These are phyloP conservation scores for Emmelina monodactyla DNA, from an alignment of 2,888 invertebrate species.

Conservation along the genomic window DNA sequence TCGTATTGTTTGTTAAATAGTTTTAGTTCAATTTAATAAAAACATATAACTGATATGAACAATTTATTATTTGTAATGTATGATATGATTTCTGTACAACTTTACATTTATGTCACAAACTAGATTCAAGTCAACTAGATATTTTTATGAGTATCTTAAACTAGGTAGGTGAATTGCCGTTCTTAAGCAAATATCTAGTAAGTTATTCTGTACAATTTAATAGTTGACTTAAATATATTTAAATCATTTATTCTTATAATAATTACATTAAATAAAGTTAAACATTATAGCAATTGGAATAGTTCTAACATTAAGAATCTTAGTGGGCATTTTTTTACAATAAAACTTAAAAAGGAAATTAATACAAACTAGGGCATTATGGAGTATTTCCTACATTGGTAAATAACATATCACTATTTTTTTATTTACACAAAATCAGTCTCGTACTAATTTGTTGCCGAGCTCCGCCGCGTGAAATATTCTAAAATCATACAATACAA, in stretches of 20 bases:
- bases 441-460: slow-evolving; percentile 59
- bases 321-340: slow-evolving; percentile 29
- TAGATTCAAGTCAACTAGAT: slow-evolving; percentile 62
- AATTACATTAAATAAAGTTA: slow-evolving; percentile 54
- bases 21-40: slow-evolving; percentile 20
- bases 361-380: slow-evolving; percentile 27
- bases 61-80: slow-evolving; percentile 62
- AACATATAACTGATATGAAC: slow-evolving; percentile 46
- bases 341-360: slow-evolving; percentile 24
- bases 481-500: slow-evolving; percentile 27
- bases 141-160: slow-evolving; percentile 59
- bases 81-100: slow-evolving; percentile 66
- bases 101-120: slow-evolving; percentile 56
- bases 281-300: slow-evolving; percentile 49
- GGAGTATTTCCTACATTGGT: slow-evolving; percentile 42
- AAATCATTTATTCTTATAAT: slow-evolving; percentile 29
- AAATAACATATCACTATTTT: slow-evolving; percentile 50
- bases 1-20: background rate
- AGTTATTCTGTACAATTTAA: slow-evolving; percentile 52
- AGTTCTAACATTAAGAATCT: slow-evolving; percentile 29
- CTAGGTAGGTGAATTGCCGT: slow-evolving; percentile 54
- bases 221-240: slow-evolving; percentile 40
- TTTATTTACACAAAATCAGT: slow-evolving; percentile 62
- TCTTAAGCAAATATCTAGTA: slow-evolving; percentile 47
- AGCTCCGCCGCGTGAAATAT: slow-evolving; percentile 33